These are phyloP conservation scores for Diceros bicornis DNA, from an alignment of 2,797 vertebrate species.

Conservation along the genomic window DNA sequence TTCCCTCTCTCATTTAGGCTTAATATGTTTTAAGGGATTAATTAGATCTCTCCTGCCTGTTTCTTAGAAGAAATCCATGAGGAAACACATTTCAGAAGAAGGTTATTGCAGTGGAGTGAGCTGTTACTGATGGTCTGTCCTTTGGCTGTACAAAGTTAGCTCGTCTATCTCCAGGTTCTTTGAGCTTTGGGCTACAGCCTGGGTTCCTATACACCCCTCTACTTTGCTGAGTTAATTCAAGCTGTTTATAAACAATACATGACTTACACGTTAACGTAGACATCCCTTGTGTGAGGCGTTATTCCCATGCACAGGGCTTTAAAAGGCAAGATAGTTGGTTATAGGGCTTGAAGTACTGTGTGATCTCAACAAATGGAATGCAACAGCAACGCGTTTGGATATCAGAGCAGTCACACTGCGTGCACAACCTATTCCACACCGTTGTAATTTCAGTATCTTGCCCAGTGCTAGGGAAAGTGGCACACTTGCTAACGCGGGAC, in stretches of 20 bases:
- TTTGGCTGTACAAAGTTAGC: not conserved
- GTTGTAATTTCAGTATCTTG: not conserved
- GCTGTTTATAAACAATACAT: constrained; percentile 29
- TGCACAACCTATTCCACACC: not conserved
- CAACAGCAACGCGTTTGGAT: not conserved
- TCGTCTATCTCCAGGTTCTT: not conserved
- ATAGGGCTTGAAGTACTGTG: not conserved
- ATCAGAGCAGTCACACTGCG: not conserved
- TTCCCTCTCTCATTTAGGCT: constrained; percentile 27
- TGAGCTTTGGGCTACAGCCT: not conserved
- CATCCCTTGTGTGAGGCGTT: not conserved
- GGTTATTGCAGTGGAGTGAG: not conserved
- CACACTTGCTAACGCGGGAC: not conserved
- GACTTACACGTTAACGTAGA: not conserved
- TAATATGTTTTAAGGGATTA: constrained; percentile 3
- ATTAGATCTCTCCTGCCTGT: not conserved
- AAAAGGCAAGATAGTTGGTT: not conserved
- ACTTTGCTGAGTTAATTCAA: not conserved
- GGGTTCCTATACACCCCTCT: not conserved
- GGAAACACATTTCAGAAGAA: constrained; percentile 12
- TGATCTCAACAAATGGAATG: not conserved
- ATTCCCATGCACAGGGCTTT: not conserved
- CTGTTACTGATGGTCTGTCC: no score
- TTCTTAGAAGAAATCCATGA: not conserved
- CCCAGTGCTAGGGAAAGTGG: not conserved